Percentiles rank a stretch among this genome's conserved stretches.
Evolutionary conservation across 2,113 vertebrate genomes (phyloP).

Genomic region (Sinocyclocheilus anophthalmus): DNA sequence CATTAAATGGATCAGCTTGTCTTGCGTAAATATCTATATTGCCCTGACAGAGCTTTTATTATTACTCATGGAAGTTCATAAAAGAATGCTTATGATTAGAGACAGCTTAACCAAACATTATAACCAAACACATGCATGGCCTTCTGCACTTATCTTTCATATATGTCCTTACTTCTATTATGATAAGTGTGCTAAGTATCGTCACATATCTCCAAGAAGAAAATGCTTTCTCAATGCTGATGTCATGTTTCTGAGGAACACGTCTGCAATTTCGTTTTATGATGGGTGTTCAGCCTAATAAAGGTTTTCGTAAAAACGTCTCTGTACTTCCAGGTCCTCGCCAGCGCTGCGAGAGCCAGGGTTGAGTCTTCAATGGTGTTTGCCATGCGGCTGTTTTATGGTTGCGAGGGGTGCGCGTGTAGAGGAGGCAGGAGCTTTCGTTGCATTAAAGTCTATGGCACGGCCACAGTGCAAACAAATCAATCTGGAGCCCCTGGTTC

Average conservation of each 20-base stretch:
- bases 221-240: constrained; percentile 6
- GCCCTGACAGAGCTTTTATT: constrained; percentile 6
- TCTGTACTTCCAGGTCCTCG: not conserved
- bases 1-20: not conserved
- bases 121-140: not conserved
- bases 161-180: not conserved
- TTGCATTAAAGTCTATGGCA: constrained; percentile 70
- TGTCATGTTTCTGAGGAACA: constrained; percentile 22
- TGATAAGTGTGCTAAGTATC: not conserved
- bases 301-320: constrained; percentile 39
- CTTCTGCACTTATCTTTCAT: constrained; percentile 12
- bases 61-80: constrained; percentile 22
- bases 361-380: constrained; percentile 63
- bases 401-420: constrained; percentile 71
- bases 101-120: constrained; percentile 25
- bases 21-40: constrained; percentile 17
- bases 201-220: constrained; percentile 25
- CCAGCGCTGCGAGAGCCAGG: not conserved
- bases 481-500: constrained; percentile 71
- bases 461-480: constrained; percentile 70
- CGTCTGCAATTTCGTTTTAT: constrained; percentile 23
- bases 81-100: constrained; percentile 23
- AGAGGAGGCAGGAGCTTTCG: constrained; percentile 74
- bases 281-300: constrained; percentile 71
- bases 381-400: constrained; percentile 73